Percentiles rank a stretch among this genome's conserved stretches.
phyloP scores from a whole-genome alignment of 2,797 vertebrate species.

The Lophius americanus region DNA sequence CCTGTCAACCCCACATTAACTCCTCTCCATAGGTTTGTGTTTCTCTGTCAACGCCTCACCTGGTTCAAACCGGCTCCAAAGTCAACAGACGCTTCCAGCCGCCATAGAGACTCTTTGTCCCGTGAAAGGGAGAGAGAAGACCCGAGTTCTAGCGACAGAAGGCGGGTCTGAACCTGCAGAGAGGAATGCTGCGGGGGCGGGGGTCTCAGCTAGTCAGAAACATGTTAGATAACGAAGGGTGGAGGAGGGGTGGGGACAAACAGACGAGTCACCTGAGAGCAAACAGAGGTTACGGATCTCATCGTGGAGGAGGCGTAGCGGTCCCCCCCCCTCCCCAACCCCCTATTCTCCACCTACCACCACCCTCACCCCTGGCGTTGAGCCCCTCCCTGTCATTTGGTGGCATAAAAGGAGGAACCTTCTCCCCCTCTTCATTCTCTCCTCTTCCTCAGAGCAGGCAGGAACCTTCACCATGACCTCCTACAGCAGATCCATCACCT shows the following conservation, averaged over 20 bases:
- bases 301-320: constrained; percentile 1
- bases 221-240: not conserved
- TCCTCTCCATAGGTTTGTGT: no score
- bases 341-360: no score
- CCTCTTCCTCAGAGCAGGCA: constrained; percentile 37
- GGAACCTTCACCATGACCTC: constrained; percentile 40
- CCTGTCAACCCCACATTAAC: no score
- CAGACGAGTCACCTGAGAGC: not conserved
- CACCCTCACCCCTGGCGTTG: no score
- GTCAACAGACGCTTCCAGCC: no score
- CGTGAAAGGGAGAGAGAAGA: no score
- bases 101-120: no score
- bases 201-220: not conserved
- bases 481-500: not conserved
- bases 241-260: not conserved
- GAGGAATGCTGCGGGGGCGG: constrained; percentile 21
- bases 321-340: no score
- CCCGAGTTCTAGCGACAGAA: not conserved
- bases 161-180: constrained; percentile 20
- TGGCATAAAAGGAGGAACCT: constrained; percentile 40
- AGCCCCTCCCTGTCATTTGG: constrained; percentile 31
- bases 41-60: no score
- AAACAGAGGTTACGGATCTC: not conserved
- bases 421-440: constrained; percentile 8
- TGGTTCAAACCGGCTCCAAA: no score